These are phyloP conservation scores for Charina bottae DNA, from an alignment of 2,113 vertebrate species.

Conservation along the genomic window DNA sequence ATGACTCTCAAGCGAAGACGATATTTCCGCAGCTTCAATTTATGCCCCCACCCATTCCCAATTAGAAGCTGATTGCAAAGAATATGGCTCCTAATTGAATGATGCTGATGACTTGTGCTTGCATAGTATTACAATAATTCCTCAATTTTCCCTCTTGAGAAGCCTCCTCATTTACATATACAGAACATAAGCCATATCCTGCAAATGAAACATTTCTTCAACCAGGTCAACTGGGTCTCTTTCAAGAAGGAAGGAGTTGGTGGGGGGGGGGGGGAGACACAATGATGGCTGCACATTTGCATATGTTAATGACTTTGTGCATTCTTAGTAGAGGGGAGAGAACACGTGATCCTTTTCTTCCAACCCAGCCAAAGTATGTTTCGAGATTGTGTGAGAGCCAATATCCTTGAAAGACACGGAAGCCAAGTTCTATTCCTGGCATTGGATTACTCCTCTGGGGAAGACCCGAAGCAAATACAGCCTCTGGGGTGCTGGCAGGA, in stretches of 20 bases:
- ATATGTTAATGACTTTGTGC: not conserved
- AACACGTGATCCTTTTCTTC: not conserved
- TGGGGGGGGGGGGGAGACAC: not conserved
- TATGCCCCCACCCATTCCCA: slow-evolving; percentile 45
- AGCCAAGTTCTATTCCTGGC: slow-evolving; percentile 45
- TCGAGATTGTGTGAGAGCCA: not conserved
- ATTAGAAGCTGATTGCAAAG: slow-evolving; percentile 61
- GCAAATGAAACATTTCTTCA: not conserved
- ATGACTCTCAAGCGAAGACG: slow-evolving; percentile 40
- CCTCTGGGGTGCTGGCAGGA: slow-evolving; percentile 53
- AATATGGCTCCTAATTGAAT: slow-evolving; percentile 47
- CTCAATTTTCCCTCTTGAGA: slow-evolving; percentile 52
- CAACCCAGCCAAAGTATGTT: not conserved
- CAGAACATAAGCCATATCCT: slow-evolving; percentile 42
- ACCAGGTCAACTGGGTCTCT: not conserved
- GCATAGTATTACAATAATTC: slow-evolving; percentile 51
- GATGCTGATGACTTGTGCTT: slow-evolving; percentile 47
- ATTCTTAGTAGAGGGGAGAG: not conserved
- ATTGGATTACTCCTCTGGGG: slow-evolving; percentile 60
- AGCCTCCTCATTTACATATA: slow-evolving; percentile 61
- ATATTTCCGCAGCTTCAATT: slow-evolving; percentile 44
- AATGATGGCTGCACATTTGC: not conserved
- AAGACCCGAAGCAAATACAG: slow-evolving; percentile 31
- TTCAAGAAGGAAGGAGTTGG: not conserved
- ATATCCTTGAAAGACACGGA: not conserved